Conservation (phyloP, 2,113 vertebrate species). For the Poeciliopsis turrubarensis region DNA sequence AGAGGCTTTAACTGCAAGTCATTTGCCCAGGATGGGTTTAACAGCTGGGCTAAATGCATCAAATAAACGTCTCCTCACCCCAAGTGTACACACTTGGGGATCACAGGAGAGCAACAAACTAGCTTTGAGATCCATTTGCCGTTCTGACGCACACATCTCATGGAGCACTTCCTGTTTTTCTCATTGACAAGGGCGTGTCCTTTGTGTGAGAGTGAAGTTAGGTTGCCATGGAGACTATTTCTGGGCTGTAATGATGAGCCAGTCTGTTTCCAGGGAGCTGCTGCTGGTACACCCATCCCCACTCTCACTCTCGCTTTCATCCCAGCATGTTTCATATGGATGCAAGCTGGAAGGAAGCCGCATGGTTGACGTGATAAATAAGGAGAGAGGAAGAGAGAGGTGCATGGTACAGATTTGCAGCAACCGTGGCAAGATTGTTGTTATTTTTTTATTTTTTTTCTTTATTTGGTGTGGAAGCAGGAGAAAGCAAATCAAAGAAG, state of each 20-base stretch:
- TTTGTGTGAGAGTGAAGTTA: conserved; percentile 61
- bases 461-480: conserved; percentile 17
- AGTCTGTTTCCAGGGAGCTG: conserved; percentile 67
- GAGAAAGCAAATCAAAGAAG: conserved; percentile 1
- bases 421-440: conserved; percentile 27
- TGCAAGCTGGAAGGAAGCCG: conserved; percentile 34
- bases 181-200: conserved; percentile 65
- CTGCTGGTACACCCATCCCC: conserved; percentile 65
- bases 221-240: conserved; percentile 74
- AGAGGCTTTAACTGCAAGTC: conserved; percentile 17
- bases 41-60: conserved; percentile 17
- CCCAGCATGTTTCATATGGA: conserved; percentile 47
- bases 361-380: conserved; percentile 15
- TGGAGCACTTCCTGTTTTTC: conserved; percentile 67
- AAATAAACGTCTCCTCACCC: conserved; percentile 2
- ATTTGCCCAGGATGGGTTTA: conserved; percentile 20
- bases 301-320: conserved; percentile 54
- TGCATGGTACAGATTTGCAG: conserved; percentile 14
- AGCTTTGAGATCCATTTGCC: not conserved
- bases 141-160: not conserved
- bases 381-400: conserved; percentile 26
- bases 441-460: not conserved
- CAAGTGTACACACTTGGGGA: conserved; percentile 1
- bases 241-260: conserved; percentile 58
- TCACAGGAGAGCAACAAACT: not conserved